Evolutionary conservation across 2,888 invertebrate species (phyloP), one percentile per base, ranked within the genome.

Genomic region (Lomographa bimaculata): DNA sequence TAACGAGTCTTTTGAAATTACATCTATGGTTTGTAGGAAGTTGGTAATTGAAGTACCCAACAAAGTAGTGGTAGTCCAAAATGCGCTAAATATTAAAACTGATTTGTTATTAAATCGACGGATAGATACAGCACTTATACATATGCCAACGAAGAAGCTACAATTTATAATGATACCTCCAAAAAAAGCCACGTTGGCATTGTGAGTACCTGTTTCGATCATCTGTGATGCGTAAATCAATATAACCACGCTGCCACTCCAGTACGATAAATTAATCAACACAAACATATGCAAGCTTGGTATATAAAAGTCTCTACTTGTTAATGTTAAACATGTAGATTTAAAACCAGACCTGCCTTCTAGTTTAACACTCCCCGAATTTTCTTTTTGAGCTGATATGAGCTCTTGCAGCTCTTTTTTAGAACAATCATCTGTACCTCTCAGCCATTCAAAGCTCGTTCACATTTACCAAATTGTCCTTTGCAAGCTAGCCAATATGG

Each of bases 401-500:
- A n/a, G n/a, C n/a, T n/a, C n/a, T 1, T 39, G 12, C 2, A 57
- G 16, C 20, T 57, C 57, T 25, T 39, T 55, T 9, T 36, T 28
- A 3, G 47, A 33, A 3, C 24, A 26, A 0, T 33, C 26, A 8
- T 45, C 51, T 0, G 32, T 36, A 0, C 60, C 59, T 28, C 59
- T 44, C 3, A 60, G 19, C 25, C 37, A 46, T 7, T 33, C 7
- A 60, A 60, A 0, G 41, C 14, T 1, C 27, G 5, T 16, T 51
- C 50, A 25, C 59, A 53, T 27, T 54, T 40, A 0, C 26, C 17
- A 7, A 41, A 50, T 5, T 47, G 23, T 1, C 52, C 54, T 46
- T 46, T 51, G 23, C 16, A 53, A 0, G 60, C 60, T n/a, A 59
- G 14, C 60, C 60, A 60, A 2, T 48, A 41, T 1, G 60, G 60